Evolutionary conservation across 2,113 vertebrate genomes (phyloP), one percentile per base, ranked within the genome.

Genomic region (Platichthys flesus): DNA sequence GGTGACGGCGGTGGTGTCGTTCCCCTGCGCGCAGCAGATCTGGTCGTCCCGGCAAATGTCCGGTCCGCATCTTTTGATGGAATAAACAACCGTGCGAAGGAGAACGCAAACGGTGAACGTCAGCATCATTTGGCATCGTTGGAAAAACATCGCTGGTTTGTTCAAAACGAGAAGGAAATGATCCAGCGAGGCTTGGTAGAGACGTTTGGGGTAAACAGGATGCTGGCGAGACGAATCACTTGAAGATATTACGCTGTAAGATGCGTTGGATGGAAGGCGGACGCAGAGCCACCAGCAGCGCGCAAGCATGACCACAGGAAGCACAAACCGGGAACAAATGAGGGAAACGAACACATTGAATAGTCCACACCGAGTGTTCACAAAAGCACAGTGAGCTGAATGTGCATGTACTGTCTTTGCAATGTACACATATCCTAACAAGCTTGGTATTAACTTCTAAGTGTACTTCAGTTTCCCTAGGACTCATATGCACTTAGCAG

Each of bases 1-100:
- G 60, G 83, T 85, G 52, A 71, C 74, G 15, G 85, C 83, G 13
- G 83, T 74, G 78, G 83, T 84, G 52, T 76, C 24, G 88, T 95
- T 95, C 42, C 91, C 92, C 24, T 87, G 89, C 16, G 81, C 74
- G 83, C 96, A 96, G 91, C 96, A 96, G 84, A 93, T 76, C 80
- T 95, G 89, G 57, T 90, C 86, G 56, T 94, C 93, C n/a, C 88
- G 91, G 61, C 96, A 96, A 6, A 93, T 7, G 67, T 91, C 85
- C 28, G 64, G 91, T 69, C 92, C 93, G 72, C 96, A 96, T 86
- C 37, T 90, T 60, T 76, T 76, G 47, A 82, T 78, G 45, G 75
- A 79, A 47, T 64, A 26, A 58, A 88, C 88, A 4, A 74, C n/a
- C 0, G 77, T 28, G 31, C 31, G 31, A 31, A 31, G 31, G 35